These are phyloP conservation scores for Ectemnius cavifrons DNA, from an alignment of 2,888 invertebrate species.

Conservation along the genomic window DNA sequence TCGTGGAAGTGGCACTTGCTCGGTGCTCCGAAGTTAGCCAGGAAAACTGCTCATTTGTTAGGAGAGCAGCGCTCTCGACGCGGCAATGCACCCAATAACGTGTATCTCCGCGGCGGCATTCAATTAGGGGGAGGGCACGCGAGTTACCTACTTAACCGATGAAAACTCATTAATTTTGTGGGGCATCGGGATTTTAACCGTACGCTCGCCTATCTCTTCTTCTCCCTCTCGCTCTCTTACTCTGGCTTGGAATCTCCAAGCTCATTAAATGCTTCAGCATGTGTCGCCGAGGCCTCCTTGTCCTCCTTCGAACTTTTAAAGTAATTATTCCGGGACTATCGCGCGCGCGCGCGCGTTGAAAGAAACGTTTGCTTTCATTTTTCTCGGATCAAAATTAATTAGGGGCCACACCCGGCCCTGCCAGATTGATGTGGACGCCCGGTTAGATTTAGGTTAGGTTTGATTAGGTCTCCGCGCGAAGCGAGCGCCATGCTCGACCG, in stretches of 20 bases:
- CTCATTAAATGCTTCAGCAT: slow-evolving; percentile 58
- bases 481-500: background rate
- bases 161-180: slow-evolving; percentile 52
- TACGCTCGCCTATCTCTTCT: background rate
- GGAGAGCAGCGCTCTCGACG: background rate
- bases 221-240: too few species aligned
- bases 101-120: slow-evolving; percentile 36
- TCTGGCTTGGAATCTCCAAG: slow-evolving; percentile 39
- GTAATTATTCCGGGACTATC: slow-evolving; percentile 44
- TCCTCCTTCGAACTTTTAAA: slow-evolving; percentile 47
- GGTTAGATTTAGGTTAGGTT: too few species aligned
- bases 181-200: slow-evolving; percentile 43
- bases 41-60: slow-evolving; percentile 1
- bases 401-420: background rate
- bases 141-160: slow-evolving; percentile 49
- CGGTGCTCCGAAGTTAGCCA: background rate
- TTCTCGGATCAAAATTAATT: background rate
- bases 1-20: too few species aligned
- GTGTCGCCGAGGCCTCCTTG: slow-evolving; percentile 29
- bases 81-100: slow-evolving; percentile 18
- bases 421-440: background rate
- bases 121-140: slow-evolving; percentile 43
- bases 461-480: too few species aligned
- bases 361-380: slow-evolving; percentile 5
- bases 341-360: background rate